Base-by-base conservation (phyloP, 92 coral and sea anemone genomes). In the Blastomussa wellsi region DNA sequence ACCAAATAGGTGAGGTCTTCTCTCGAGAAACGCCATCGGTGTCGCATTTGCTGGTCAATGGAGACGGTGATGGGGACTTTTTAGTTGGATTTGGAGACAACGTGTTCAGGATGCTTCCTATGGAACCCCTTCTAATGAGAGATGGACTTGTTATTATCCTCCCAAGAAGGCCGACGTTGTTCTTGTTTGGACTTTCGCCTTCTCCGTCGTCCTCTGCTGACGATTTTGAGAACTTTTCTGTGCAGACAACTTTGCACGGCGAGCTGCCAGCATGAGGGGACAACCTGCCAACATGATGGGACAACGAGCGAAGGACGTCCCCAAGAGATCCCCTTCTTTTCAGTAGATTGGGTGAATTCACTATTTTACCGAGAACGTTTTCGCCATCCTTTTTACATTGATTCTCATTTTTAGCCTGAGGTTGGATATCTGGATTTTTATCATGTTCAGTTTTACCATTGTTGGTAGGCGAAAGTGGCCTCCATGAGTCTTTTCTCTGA, bases 101-200 rank as follows among this genome's bases (percentile, higher is more conserved):
- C 31, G 68, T 32, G 79, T 64, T 82, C 12, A 87, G 76, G 49
- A 87, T 76, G 36, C 64, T 64, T 55, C 87, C 87, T 38, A 87
- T 66, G 19, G 87, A 81, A 47, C 79, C 80, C 36, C 87, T 85
- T 39, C 86, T 72, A 24, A 72, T 81, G 24, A 87, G 66, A 71
- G 70, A 22, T 16, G 90, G 82, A 31, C 76, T 73, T 19, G 32
- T 74, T 5, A 82, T 60, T 69, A 87, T 87, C 65, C 55, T 74
- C 6, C 55, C 72, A 60, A 87, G 77, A 26, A 67, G 37, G 49
- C 37, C 53, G 38, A 20, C 55, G 29, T 81, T 42, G 5, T 72
- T 72, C 10, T 81, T 64, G 28, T 74, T 33, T 51, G 76, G 22
- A 36, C 70, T 31, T 71, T 44, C 53, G n/a, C 32, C 24, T 69